A percentile compares a stretch with the other conserved stretches of the same genome.
Conservation (phyloP, 2,113 vertebrate genomes). For the Xenotilapia leptura region DNA sequence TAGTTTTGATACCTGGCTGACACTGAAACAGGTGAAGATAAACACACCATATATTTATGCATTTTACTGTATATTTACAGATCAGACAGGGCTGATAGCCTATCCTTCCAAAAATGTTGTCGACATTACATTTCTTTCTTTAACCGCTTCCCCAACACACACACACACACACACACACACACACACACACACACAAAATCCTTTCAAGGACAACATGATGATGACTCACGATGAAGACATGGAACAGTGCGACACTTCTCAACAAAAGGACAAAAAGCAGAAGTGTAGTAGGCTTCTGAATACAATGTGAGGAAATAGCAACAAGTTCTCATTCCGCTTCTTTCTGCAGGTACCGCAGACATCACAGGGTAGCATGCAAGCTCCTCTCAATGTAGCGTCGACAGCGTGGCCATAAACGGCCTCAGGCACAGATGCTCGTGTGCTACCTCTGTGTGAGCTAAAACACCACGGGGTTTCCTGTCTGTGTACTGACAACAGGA, state of each 20-base stretch:
- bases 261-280: neutral
- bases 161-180: neutral
- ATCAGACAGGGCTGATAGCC: neutral
- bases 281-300: neutral
- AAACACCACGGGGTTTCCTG: neutral
- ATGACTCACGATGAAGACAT: neutral
- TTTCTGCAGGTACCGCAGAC: neutral
- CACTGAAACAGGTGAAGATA: neutral
- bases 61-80: neutral
- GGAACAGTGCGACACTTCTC: neutral
- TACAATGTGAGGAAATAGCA: neutral
- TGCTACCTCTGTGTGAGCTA: neutral
- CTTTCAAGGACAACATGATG: neutral
- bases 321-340: neutral
- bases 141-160: rapidly evolving
- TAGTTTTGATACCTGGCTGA: neutral
- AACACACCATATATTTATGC: neutral
- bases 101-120: neutral
- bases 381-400: neutral
- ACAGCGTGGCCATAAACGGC: neutral
- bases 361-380: neutral
- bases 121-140: neutral
- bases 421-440: neutral
- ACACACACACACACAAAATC: neutral
- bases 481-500: neutral